Conservation (phyloP, 2,797 vertebrate species). For the Petrocephalus schoutedeni region DNA sequence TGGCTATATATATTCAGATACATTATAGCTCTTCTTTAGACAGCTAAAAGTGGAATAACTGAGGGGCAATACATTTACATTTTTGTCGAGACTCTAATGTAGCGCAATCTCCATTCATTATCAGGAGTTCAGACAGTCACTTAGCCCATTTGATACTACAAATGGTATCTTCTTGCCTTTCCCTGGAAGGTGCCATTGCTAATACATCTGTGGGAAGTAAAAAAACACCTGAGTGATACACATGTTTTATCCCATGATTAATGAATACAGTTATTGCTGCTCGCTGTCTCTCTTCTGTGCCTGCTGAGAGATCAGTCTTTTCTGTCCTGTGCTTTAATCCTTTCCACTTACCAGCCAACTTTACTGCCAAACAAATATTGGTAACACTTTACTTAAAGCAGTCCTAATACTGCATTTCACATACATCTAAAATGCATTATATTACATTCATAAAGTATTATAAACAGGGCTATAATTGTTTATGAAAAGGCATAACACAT, state of each 20-base stretch:
- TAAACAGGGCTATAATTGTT: too few species aligned
- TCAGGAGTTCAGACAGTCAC: neutral
- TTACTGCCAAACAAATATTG: neutral
- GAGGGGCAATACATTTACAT: slow-evolving; percentile 4
- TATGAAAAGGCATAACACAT: too few species aligned
- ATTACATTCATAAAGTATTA: too few species aligned
- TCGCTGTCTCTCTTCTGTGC: neutral
- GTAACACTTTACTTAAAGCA: too few species aligned
- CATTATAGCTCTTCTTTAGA: neutral
- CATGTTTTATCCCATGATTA: neutral
- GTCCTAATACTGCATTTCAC: too few species aligned
- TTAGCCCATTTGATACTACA: neutral
- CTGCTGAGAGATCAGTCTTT: neutral
- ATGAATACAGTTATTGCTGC: neutral
- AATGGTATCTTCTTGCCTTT: neutral
- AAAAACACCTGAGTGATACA: neutral
- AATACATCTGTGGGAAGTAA: neutral
- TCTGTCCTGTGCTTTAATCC: neutral
- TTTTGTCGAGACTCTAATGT: slow-evolving; percentile 7
- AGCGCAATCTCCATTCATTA: slow-evolving; percentile 8
- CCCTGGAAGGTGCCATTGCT: neutral
- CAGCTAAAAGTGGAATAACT: neutral
- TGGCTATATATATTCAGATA: slow-evolving; percentile 3
- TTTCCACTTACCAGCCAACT: neutral
- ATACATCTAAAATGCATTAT: too few species aligned